Percentiles rank a stretch among this genome's conserved stretches.
phyloP scores from a whole-genome alignment of 2,888 invertebrate species.

The Lasioglossum morio region DNA sequence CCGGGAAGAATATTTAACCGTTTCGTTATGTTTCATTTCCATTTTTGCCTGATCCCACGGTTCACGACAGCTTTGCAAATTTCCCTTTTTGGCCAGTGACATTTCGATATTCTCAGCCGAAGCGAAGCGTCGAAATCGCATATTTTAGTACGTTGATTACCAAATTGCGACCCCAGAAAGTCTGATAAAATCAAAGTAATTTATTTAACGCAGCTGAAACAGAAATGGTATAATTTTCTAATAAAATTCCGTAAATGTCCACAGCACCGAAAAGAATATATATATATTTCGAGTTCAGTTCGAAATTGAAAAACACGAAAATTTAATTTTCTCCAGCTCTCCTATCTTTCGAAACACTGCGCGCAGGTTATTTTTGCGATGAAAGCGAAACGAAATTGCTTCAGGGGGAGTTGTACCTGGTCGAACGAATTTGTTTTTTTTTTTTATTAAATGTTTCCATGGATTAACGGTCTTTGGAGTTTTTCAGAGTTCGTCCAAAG shows the following conservation, averaged over 20 bases:
- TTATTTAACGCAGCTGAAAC: too few species aligned
- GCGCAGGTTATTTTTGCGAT: not conserved
- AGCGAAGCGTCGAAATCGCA: too few species aligned
- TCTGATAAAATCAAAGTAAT: too few species aligned
- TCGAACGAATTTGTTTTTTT: not conserved
- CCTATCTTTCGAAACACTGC: not conserved
- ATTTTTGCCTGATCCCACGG: too few species aligned
- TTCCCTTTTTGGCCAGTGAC: too few species aligned
- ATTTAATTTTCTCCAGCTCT: not conserved
- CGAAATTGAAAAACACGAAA: not conserved
- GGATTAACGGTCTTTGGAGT: not conserved
- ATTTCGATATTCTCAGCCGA: too few species aligned
- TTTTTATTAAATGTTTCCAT: not conserved
- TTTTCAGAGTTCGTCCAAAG: not conserved
- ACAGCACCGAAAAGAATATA: not conserved
- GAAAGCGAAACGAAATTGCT: not conserved
- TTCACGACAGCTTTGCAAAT: too few species aligned
- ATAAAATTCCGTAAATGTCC: not conserved
- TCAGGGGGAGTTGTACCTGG: not conserved
- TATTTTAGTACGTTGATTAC: too few species aligned
- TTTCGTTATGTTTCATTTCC: too few species aligned
- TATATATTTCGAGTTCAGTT: not conserved
- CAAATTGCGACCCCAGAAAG: too few species aligned
- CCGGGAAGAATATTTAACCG: too few species aligned
- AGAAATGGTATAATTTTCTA: too few species aligned